Evolutionary conservation across 2,888 invertebrate species (phyloP).

Genomic region (Perizoma flavofasciatum): DNA sequence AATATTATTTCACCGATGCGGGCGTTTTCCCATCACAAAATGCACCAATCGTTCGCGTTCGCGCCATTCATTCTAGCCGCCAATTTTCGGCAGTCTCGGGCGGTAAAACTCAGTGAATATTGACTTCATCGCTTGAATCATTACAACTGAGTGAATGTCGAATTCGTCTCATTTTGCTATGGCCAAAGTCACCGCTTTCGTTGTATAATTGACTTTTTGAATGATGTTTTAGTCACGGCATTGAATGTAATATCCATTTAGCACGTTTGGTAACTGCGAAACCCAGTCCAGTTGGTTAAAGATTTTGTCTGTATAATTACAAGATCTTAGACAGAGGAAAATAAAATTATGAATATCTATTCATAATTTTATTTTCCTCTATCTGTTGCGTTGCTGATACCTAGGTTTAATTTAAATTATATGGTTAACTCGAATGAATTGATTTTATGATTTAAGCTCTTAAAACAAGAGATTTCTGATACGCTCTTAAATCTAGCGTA

Average conservation of each 20-base stretch:
- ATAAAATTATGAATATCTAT: too few relatives aligned
- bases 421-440: too few relatives aligned
- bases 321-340: too few relatives aligned
- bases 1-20: constrained; percentile 74
- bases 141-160: constrained; percentile 48
- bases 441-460: too few relatives aligned
- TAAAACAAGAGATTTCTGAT: too few relatives aligned
- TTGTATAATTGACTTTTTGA: constrained; percentile 29
- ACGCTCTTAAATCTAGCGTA: too few relatives aligned
- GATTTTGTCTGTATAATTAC: too few relatives aligned
- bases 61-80: constrained; percentile 52
- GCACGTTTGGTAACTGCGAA: not conserved
- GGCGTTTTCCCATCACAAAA: constrained; percentile 70
- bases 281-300: too few relatives aligned
- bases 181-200: constrained; percentile 31
- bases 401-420: too few relatives aligned
- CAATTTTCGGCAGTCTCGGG: constrained; percentile 53
- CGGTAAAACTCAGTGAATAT: constrained; percentile 26
- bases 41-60: constrained; percentile 65
- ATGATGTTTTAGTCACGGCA: constrained; percentile 13
- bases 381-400: too few relatives aligned
- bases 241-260: constrained; percentile 15
- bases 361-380: too few relatives aligned
- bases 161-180: constrained; percentile 38
- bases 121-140: constrained; percentile 43